Evolutionary conservation across 1,140 invertebrate species (phyloP), one percentile per base, ranked within the genome.

Genomic region (Drosophila bocki): DNA sequence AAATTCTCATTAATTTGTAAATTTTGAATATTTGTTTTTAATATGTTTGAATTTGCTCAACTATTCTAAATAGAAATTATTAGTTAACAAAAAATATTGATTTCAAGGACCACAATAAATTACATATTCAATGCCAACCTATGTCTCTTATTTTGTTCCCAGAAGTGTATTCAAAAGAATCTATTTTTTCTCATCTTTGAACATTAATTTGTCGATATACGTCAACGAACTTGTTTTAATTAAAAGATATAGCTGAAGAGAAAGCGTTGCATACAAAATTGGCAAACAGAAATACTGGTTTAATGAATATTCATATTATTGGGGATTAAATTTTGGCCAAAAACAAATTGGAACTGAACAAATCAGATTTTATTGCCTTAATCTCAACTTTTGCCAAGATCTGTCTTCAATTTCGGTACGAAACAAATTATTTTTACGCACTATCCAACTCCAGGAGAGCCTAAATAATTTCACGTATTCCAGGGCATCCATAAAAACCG

Each of bases 401-500:
- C 33, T n/a, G 9, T n/a, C 35, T 41, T 26, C 9, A 39, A n/a
- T n/a, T 26, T n/a, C 0, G 7, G 13, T 8, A 22, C 19, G 15
- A 26, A 39, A 56, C 19, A 35, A 22, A 32, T 22, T 12, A 60
- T 54, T 56, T 5, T 32, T 29, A 32, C 15, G 22, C 60, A 63
- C 35, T 19, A 56, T 60, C 19, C 11, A 26, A 33, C 19, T 44
- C 8, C 15, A 19, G 39, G n/a, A 0, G 57, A 44, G 39, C 4
- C 3, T 26, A 17, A 70, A 35, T 51, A 19, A 68, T 54, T 59
- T 41, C 29, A 39, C n/a, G 9, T 37, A 42, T 42, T 41, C 56
- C 37, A 11, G n/a, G 22, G 29, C 70, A 74, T 74, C 68, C 70
- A 74, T 72, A 72, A 74, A 72, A 59, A 35, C 17, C 37, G 51